Base-by-base conservation (phyloP, 1,140 invertebrate species). In the Lysiphlebus fabarum region DNA sequence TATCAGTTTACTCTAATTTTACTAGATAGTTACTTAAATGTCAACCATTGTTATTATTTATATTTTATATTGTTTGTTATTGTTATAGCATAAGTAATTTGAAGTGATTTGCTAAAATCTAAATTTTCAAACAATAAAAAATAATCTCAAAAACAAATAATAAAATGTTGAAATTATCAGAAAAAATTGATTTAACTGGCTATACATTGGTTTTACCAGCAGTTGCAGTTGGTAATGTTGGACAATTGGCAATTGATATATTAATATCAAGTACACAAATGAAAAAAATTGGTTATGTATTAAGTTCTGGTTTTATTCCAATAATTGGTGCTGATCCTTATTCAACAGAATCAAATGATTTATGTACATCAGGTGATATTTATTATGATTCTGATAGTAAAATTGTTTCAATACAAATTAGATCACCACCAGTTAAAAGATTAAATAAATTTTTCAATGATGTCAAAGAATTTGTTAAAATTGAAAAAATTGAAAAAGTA, bases 201-300 rank as follows among this genome's bases (percentile, higher is more conserved):
- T 85, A 80, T 62, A 85, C 81, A 26, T 68, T 86, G 43, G 81
- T 88, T 55, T 72, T 92, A 69, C 89, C 90, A 2, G 85, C 87
- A 64, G 86, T 92, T 3, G 88, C 89, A 38, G 86, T 92, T 51
- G 90, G 90, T 63, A 92, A 92, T 80, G 87, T 91, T 33, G 89
- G 86, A 1, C 91, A 93, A 77, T 74, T 93, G 47, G 78, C 86
- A 8, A 81, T 86, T 49, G 91, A 93, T 73, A 75, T 92, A 50
- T 64, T 92, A 6, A 85, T 92, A 62, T 85, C 85, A 10, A 88
- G 83, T 48, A 71, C 87, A 41, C 73, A 81, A 59, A 81, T 88
- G 66, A 70, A 81, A 45, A 86, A 83, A 76, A 79, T 86, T 56
- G 88, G 84, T 9, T 81, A 82, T 45, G 72, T 90, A 17, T 84